Evolutionary conservation across 2,797 vertebrate species (phyloP).

Genomic region (Peromyscus eremicus): DNA sequence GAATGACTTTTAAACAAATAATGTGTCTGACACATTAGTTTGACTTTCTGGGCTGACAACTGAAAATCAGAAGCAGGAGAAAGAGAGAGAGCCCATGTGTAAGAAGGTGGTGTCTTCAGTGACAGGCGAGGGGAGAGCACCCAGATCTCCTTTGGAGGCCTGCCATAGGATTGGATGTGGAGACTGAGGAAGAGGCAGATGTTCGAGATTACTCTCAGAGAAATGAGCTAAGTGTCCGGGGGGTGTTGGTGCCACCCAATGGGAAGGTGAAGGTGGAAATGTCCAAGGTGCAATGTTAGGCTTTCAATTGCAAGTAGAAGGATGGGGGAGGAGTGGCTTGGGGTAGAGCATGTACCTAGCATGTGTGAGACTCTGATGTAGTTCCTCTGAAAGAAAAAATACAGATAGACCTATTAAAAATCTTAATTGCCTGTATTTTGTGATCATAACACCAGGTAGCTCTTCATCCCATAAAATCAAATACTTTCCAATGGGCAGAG

Average conservation of each 20-base stretch:
- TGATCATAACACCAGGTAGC: not conserved
- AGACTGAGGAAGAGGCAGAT: not conserved
- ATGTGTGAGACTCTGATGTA: not conserved
- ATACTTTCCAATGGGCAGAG: not conserved
- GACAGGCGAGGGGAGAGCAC: not conserved
- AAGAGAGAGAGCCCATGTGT: not conserved
- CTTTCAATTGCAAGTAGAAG: not conserved
- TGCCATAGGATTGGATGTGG: not conserved
- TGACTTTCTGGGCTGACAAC: not conserved
- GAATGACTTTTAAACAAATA: constrained; percentile 24
- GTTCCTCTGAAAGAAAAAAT: not conserved
- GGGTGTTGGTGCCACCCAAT: not conserved
- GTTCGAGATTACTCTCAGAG: not conserved
- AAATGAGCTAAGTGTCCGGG: not conserved
- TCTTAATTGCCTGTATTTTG: not conserved
- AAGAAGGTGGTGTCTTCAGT: not conserved
- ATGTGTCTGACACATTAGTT: not conserved
- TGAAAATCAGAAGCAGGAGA: constrained; percentile 1
- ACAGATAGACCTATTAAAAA: not conserved
- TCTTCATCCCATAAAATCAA: not conserved
- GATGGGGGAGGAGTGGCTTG: not conserved
- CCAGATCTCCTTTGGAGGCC: not conserved
- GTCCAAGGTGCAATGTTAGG: not conserved
- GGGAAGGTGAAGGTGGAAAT: not conserved
- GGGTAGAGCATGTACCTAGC: not conserved